These are phyloP conservation scores for Agriopis aurantiaria DNA, from an alignment of 2,888 invertebrate genomes.

Conservation along the genomic window DNA sequence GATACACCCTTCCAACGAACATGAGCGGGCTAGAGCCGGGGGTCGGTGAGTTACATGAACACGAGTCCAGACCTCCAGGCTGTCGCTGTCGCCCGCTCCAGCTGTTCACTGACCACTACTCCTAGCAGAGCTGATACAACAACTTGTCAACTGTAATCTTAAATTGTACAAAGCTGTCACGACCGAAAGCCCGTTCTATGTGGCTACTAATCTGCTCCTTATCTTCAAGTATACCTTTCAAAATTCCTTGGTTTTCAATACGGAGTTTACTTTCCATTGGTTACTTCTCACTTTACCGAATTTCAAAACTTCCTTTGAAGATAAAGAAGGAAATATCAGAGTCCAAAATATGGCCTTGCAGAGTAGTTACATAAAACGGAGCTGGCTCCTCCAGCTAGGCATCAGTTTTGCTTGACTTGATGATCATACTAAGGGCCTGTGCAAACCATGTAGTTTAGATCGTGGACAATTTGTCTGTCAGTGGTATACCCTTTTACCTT, in stretches of 20 bases:
- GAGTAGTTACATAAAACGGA: background rate
- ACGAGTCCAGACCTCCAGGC: too few species aligned
- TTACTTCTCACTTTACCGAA: too few species aligned
- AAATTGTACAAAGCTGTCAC: background rate
- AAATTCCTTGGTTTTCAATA: too few species aligned
- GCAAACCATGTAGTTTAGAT: background rate
- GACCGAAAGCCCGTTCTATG: background rate
- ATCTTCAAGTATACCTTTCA: too few species aligned
- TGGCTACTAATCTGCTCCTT: too few species aligned
- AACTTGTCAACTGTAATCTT: background rate
- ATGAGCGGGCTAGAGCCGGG: slow-evolving; percentile 6
- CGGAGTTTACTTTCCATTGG: too few species aligned
- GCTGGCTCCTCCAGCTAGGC: background rate
- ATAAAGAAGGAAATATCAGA: too few species aligned
- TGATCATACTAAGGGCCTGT: background rate
- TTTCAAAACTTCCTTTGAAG: too few species aligned
- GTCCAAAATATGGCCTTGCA: background rate
- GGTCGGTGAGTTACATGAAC: slow-evolving; percentile 5
- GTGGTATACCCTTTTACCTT: background rate
- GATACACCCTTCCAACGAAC: slow-evolving; percentile 6
- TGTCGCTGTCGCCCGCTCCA: background rate
- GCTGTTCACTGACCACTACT: background rate
- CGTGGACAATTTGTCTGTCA: background rate
- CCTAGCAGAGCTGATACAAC: background rate
- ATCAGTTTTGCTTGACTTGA: background rate